phyloP scores from a whole-genome alignment of 2,113 vertebrate genomes.

The Carettochelys insculpta region DNA sequence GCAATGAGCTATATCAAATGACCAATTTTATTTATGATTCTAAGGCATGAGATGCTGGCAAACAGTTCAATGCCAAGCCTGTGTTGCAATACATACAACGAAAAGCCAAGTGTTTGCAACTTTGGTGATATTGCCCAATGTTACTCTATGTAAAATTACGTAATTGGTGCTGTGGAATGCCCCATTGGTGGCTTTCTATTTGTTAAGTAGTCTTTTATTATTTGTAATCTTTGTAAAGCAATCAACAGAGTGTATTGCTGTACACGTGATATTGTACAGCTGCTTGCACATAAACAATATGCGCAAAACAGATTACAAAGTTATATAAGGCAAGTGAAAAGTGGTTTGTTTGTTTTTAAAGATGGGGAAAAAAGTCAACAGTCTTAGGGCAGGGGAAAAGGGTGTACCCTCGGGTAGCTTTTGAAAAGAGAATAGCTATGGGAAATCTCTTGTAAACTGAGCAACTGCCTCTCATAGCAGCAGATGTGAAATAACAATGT shows the following conservation, averaged over 20 bases:
- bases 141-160: not conserved
- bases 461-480: not conserved
- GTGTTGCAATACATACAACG: not conserved
- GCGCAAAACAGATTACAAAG: not conserved
- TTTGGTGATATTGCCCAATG: rapidly evolving
- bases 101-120: not conserved
- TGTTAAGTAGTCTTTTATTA: not conserved
- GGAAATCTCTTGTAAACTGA: not conserved
- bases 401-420: not conserved
- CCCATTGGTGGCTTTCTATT: not conserved
- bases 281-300: not conserved
- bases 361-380: not conserved
- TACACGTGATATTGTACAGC: not conserved
- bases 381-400: not conserved
- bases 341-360: not conserved
- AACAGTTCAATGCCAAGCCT: not conserved
- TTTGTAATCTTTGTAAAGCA: not conserved
- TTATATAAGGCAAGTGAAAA: not conserved
- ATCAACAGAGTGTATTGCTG: not conserved
- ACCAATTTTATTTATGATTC: not conserved
- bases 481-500: not conserved
- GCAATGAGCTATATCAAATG: not conserved
- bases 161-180: not conserved
- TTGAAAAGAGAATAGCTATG: not conserved
- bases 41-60: not conserved